Evolutionary conservation across 2,113 vertebrate genomes (phyloP).

Genomic region (Prinia subflava): DNA sequence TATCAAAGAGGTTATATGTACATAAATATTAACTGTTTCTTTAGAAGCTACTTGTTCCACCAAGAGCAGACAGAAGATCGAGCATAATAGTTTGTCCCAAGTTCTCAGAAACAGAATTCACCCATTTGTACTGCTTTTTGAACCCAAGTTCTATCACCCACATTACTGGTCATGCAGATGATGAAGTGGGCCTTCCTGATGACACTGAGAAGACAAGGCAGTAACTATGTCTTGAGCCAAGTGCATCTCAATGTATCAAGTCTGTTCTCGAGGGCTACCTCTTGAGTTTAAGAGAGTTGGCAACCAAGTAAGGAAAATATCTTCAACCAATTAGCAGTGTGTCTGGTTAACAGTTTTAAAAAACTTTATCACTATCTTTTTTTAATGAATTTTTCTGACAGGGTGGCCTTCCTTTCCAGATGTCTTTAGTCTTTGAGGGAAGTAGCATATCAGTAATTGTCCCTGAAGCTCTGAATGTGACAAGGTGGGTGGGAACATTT

Average conservation of each 20-base stretch:
- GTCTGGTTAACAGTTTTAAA: neutral
- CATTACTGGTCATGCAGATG: neutral
- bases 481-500: neutral
- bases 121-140: neutral
- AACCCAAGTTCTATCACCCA: neutral
- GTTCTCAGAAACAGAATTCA: neutral
- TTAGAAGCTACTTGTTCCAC: neutral
- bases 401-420: neutral
- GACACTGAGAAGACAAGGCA: neutral
- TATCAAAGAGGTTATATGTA: neutral
- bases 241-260: fast-evolving
- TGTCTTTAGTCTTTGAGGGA: neutral
- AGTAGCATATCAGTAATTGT: neutral
- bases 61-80: neutral
- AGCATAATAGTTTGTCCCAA: neutral
- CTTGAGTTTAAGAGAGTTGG: neutral
- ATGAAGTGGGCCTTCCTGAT: neutral
- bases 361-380: neutral
- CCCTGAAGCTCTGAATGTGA: neutral
- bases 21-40: neutral
- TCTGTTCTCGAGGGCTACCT: neutral
- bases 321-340: neutral
- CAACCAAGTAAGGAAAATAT: neutral
- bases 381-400: neutral
- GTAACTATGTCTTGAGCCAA: neutral